Evolutionary conservation across 2,113 vertebrate species (phyloP).

Genomic region (Perca schrenkii): DNA sequence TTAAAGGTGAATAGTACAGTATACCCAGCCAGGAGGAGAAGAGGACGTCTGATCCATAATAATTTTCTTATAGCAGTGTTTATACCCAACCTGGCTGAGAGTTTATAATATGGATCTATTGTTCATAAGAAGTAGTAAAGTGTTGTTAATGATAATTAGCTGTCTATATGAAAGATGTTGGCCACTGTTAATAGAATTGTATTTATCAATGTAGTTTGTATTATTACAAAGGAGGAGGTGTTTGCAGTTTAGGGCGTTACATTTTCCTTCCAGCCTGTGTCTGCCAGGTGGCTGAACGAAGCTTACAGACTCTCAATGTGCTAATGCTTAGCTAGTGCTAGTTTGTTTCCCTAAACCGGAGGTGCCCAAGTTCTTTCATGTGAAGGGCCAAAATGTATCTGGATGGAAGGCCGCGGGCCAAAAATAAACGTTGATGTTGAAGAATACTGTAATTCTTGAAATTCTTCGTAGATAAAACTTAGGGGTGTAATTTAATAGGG

Average conservation of each 20-base stretch:
- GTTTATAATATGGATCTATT: background rate
- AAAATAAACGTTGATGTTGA: too few species aligned
- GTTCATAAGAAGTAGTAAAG: constrained; percentile 1
- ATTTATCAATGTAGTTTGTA: background rate
- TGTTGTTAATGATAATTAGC: background rate
- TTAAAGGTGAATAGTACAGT: background rate
- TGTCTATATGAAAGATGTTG: background rate
- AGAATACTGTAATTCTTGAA: too few species aligned
- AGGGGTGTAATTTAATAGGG: too few species aligned
- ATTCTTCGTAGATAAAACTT: too few species aligned
- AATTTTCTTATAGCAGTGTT: background rate
- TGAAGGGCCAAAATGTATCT: too few species aligned
- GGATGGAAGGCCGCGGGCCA: too few species aligned
- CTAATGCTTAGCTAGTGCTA: background rate
- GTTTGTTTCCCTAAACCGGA: background rate
- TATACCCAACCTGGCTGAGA: background rate
- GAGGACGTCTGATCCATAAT: background rate
- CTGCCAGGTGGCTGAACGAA: background rate
- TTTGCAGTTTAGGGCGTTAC: background rate
- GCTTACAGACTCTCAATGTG: background rate
- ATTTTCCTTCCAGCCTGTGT: background rate
- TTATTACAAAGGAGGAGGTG: background rate
- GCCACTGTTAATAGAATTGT: background rate
- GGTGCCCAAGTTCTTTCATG: too few species aligned
- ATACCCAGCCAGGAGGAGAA: background rate